A percentile compares a stretch with the other conserved stretches of the same genome.
These are phyloP conservation scores for Andricus curvator DNA, from an alignment of 2,888 invertebrate genomes.

Conservation along the genomic window DNA sequence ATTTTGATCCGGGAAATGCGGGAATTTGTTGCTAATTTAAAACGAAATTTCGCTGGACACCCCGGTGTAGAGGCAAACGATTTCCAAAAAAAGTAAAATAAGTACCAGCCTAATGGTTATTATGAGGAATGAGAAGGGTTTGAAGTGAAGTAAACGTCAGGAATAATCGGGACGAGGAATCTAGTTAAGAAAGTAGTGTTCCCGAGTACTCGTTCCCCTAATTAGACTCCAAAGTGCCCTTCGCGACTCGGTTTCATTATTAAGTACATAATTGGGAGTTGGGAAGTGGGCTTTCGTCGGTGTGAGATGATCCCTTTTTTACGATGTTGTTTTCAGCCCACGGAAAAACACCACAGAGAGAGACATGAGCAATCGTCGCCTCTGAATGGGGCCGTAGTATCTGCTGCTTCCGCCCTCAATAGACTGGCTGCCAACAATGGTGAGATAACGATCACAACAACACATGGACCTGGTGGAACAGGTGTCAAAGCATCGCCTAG, in stretches of 20 bases:
- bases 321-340: constrained; percentile 63
- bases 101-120: not conserved
- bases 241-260: constrained; percentile 59
- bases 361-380: constrained; percentile 79
- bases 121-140: not conserved
- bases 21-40: too few relatives aligned
- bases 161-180: constrained; percentile 64
- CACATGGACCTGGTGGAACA: constrained; percentile 81
- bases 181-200: constrained; percentile 68
- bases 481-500: constrained; percentile 74
- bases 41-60: too few relatives aligned
- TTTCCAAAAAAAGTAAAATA: too few relatives aligned
- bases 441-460: constrained; percentile 90
- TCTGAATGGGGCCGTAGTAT: constrained; percentile 79
- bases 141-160: constrained; percentile 49
- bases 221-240: constrained; percentile 67
- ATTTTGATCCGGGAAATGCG: too few relatives aligned
- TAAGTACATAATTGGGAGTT: constrained; percentile 63
- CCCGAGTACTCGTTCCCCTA: constrained; percentile 62
- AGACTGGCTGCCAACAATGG: constrained; percentile 89
- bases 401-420: constrained; percentile 82
- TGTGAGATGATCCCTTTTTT: not conserved
- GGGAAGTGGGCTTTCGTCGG: constrained; percentile 48
- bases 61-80: too few relatives aligned
- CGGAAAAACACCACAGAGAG: constrained; percentile 78